phyloP scores from a whole-genome alignment of 2,113 vertebrate genomes.

The Ascaphus truei region DNA sequence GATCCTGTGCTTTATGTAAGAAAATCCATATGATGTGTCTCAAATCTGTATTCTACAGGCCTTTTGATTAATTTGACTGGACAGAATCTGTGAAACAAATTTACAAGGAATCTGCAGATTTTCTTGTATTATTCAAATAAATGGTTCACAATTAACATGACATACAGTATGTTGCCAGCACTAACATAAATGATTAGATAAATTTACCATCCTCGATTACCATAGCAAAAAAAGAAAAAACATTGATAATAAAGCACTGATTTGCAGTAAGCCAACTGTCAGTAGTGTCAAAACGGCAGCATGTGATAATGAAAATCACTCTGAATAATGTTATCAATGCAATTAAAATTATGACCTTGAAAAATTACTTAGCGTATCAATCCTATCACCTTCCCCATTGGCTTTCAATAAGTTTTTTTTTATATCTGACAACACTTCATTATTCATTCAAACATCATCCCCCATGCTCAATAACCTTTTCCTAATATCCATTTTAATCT shows the following conservation, averaged over 20 bases:
- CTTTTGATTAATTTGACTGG: slow-evolving; percentile 52
- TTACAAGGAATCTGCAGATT: slow-evolving; percentile 47
- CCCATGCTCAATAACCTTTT: slow-evolving; percentile 7
- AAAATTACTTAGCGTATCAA: slow-evolving; percentile 25
- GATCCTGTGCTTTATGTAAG: slow-evolving; percentile 10
- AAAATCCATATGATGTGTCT: slow-evolving; percentile 21
- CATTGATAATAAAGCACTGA: slow-evolving; percentile 41
- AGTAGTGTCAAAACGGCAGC: slow-evolving; percentile 28
- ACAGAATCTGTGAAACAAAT: slow-evolving; percentile 47
- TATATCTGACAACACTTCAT: not conserved
- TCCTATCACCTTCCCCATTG: slow-evolving; percentile 21
- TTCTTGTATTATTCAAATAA: slow-evolving; percentile 48
- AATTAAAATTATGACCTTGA: slow-evolving; percentile 36
- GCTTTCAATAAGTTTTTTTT: not conserved
- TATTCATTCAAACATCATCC: not conserved
- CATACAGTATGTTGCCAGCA: slow-evolving; percentile 48
- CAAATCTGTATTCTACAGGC: slow-evolving; percentile 32
- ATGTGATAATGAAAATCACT: slow-evolving; percentile 33
- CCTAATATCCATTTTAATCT: slow-evolving; percentile 13
- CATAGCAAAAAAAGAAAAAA: slow-evolving; percentile 36
- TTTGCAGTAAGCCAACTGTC: slow-evolving; percentile 47
- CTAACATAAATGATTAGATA: slow-evolving; percentile 51
- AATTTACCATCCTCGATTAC: slow-evolving; percentile 49
- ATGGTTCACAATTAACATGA: slow-evolving; percentile 44
- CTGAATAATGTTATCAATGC: slow-evolving; percentile 34